Conservation (phyloP, 2,113 vertebrate genomes). For the Gasterosteus nipponicus region DNA sequence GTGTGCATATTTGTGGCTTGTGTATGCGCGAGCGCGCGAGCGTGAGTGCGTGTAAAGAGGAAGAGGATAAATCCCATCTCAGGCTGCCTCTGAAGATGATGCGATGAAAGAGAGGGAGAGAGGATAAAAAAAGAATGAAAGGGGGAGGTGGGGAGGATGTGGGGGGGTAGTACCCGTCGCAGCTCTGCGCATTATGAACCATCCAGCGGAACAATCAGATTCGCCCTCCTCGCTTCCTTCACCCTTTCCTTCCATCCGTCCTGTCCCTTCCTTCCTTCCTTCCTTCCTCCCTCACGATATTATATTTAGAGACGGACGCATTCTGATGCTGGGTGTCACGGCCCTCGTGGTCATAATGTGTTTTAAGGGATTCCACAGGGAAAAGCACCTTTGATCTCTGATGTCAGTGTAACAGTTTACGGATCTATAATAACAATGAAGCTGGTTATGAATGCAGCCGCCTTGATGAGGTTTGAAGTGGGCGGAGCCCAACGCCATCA, state of each 20-base stretch:
- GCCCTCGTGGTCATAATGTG: constrained; percentile 24
- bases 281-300: constrained; percentile 43
- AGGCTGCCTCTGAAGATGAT: constrained; percentile 77
- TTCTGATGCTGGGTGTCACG: constrained; percentile 21
- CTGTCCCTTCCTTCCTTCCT: constrained; percentile 33
- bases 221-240: constrained; percentile 44
- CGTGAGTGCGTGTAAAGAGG: constrained; percentile 16
- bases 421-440: constrained; percentile 14
- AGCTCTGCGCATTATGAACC: constrained; percentile 74
- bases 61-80: constrained; percentile 76
- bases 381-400: constrained; percentile 8
- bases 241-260: constrained; percentile 35
- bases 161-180: constrained; percentile 60
- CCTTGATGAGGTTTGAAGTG: constrained; percentile 30
- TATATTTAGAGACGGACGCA: constrained; percentile 52
- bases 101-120: constrained; percentile 75
- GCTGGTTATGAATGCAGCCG: constrained; percentile 40
- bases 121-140: constrained; percentile 67
- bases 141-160: neutral
- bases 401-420: constrained; percentile 19
- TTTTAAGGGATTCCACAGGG: neutral
- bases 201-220: constrained; percentile 79
- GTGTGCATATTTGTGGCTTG: neutral
- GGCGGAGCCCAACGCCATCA: constrained; percentile 49
- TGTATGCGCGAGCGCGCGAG: constrained; percentile 6